Evolutionary conservation across 2,888 invertebrate genomes (phyloP).

Genomic region (Pristionchus mayeri): DNA sequence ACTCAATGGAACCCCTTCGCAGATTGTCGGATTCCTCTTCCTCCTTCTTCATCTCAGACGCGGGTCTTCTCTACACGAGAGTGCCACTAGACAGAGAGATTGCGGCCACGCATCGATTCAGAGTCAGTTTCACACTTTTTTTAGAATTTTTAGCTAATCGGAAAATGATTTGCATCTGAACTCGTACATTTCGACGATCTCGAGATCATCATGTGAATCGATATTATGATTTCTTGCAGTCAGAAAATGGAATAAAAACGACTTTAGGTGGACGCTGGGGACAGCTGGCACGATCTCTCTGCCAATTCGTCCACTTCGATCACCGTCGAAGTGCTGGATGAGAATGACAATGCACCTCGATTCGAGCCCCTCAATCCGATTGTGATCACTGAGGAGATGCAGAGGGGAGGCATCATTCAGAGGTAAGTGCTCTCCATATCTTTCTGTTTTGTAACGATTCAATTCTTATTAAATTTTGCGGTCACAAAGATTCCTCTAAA

Average conservation of each 20-base stretch:
- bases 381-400: slow-evolving; percentile 52
- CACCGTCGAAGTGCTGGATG: slow-evolving; percentile 55
- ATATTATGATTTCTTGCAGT: not conserved
- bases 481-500: slow-evolving; percentile 22
- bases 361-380: slow-evolving; percentile 47
- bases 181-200: too few species aligned
- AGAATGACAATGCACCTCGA: slow-evolving; percentile 60
- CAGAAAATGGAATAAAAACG: too few species aligned
- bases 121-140: slow-evolving; percentile 25
- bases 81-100: slow-evolving; percentile 35
- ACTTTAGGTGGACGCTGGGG: slow-evolving; percentile 52
- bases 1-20: not conserved
- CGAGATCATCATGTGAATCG: too few species aligned
- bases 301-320: slow-evolving; percentile 51
- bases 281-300: slow-evolving; percentile 37
- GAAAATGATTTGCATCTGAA: not conserved
- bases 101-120: not conserved
- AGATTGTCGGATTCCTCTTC: slow-evolving; percentile 6
- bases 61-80: slow-evolving; percentile 30
- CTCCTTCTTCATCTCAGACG: slow-evolving; percentile 25
- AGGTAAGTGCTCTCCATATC: not conserved
- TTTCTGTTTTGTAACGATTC: not conserved
- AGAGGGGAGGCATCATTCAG: slow-evolving; percentile 52
- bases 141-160: not conserved
- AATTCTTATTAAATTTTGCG: not conserved